phyloP scores from a whole-genome alignment of 1,140 invertebrate species.

The Nebria ingens region DNA sequence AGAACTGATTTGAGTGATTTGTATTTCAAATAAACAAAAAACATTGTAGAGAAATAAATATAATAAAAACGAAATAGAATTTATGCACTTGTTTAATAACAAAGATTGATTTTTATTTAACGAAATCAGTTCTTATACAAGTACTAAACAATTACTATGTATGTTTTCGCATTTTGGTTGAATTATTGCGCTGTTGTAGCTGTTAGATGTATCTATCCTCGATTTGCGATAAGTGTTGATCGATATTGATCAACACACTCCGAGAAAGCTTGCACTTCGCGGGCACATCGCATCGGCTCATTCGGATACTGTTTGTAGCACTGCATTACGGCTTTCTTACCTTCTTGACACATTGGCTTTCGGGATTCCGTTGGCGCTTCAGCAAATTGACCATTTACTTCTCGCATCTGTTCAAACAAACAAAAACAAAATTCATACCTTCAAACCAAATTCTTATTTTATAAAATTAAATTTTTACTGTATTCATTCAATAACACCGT shows the following conservation, averaged over 20 bases:
- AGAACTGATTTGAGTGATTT: not conserved
- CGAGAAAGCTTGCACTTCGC: conserved; percentile 32
- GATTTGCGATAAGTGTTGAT: conserved; percentile 20
- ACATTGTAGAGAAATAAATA: not conserved
- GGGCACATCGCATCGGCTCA: conserved; percentile 30
- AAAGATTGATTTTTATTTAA: not conserved
- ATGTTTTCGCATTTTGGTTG: not conserved
- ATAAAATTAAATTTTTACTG: not conserved
- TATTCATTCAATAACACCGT: not conserved
- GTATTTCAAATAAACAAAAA: not conserved
- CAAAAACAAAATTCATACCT: not conserved
- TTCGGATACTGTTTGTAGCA: conserved; percentile 29
- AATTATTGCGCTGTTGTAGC: too few relatives aligned
- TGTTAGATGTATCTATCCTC: conserved; percentile 19
- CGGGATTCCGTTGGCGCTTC: conserved; percentile 13
- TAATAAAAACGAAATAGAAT: not conserved
- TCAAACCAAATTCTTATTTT: not conserved
- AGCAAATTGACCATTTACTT: conserved; percentile 18
- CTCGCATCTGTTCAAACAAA: conserved; percentile 22
- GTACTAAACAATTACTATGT: not conserved
- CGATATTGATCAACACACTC: conserved; percentile 30
- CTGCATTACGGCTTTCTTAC: conserved; percentile 25
- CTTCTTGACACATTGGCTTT: conserved; percentile 23
- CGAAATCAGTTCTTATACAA: not conserved
- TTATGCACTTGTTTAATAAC: not conserved